Conservation (phyloP, 2,113 vertebrate genomes). For the Platysteira castanea region DNA sequence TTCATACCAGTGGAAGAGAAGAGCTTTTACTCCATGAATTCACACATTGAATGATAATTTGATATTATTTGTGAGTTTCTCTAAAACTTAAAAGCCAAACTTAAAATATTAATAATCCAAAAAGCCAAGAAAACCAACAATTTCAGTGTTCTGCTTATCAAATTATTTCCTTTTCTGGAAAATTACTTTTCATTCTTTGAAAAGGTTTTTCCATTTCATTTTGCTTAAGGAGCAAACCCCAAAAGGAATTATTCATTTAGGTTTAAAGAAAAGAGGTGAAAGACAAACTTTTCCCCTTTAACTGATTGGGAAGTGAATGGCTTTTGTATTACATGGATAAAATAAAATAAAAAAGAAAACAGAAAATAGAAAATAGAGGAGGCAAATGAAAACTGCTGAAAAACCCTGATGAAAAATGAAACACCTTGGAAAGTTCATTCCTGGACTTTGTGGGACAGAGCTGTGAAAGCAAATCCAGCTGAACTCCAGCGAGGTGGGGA, state of each 20-base stretch:
- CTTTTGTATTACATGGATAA: neutral
- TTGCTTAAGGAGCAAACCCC: neutral
- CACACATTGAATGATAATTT: neutral
- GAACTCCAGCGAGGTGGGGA: neutral
- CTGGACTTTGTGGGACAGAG: neutral
- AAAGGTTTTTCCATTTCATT: neutral
- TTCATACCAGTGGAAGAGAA: neutral
- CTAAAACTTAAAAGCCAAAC: neutral
- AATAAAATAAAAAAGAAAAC: neutral
- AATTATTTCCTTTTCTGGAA: neutral
- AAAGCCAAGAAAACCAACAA: neutral
- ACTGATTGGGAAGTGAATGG: neutral
- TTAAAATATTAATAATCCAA: neutral
- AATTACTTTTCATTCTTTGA: neutral
- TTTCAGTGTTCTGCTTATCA: neutral
- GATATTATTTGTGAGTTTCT: neutral
- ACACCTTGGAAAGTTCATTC: neutral
- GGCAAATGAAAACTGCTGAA: neutral
- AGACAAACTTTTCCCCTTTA: neutral
- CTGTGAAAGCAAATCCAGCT: neutral
- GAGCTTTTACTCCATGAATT: neutral
- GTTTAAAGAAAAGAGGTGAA: neutral
- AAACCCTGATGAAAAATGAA: neutral
- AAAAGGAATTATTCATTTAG: neutral
- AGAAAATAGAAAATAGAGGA: neutral